Evolutionary conservation across 2,113 vertebrate species (phyloP).

Genomic region (Centropus bengalensis): DNA sequence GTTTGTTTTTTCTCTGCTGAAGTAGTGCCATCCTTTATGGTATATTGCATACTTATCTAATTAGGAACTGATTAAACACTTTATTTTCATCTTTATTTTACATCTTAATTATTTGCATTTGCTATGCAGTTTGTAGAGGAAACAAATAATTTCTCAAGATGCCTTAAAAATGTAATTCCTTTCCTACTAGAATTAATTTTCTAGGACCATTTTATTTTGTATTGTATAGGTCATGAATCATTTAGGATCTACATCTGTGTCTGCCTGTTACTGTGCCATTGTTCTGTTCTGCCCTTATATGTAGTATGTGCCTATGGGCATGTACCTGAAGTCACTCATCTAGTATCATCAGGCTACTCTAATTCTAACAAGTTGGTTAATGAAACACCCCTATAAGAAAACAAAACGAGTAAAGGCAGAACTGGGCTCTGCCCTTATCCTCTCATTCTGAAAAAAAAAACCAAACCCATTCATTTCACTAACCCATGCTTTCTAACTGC

Average conservation of each 20-base stretch:
- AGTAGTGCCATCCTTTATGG: background rate
- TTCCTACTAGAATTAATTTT: background rate
- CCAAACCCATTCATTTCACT: background rate
- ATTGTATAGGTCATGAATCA: background rate
- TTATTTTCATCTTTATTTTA: background rate
- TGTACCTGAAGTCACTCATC: background rate
- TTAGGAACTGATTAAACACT: background rate
- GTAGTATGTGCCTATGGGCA: background rate
- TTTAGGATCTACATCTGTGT: background rate
- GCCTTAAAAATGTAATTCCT: background rate
- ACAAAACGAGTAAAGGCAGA: background rate
- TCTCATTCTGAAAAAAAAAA: background rate
- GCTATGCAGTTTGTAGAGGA: background rate
- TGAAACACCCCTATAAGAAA: background rate
- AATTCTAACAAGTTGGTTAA: background rate
- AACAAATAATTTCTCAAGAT: background rate
- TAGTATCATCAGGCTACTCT: background rate
- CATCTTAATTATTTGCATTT: background rate
- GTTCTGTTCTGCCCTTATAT: background rate
- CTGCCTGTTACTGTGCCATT: background rate
- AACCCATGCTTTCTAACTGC: background rate
- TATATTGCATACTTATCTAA: background rate
- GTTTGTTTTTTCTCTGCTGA: background rate
- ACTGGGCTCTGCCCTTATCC: background rate
- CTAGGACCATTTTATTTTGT: background rate